Evolutionary conservation across 2,888 invertebrate genomes (phyloP).

Genomic region (Epirrhoe alternata): DNA sequence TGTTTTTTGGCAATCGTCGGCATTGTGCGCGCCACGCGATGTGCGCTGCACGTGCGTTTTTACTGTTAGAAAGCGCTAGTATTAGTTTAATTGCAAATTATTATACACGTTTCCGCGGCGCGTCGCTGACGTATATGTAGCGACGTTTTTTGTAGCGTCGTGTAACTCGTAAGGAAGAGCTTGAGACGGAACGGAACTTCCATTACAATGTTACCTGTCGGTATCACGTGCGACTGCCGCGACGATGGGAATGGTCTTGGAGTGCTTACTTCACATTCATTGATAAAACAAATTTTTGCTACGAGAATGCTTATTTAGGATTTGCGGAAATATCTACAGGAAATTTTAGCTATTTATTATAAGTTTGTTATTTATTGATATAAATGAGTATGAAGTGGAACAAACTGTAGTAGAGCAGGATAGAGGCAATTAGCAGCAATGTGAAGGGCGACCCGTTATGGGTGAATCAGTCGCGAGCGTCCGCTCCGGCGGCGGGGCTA

Average conservation of each 20-base stretch:
- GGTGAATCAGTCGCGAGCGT: constrained; percentile 14
- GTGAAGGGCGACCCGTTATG: constrained; percentile 21
- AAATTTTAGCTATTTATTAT: constrained; percentile 12
- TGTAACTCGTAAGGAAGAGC: constrained; percentile 19
- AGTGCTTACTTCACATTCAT: not conserved
- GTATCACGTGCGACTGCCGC: constrained; percentile 9
- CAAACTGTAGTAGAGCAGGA: constrained; percentile 17
- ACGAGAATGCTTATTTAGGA: constrained; percentile 9
- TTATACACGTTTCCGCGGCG: constrained; percentile 47
- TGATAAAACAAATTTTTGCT: not conserved
- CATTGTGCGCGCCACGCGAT: constrained; percentile 37
- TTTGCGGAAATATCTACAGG: constrained; percentile 7
- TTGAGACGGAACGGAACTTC: constrained; percentile 2
- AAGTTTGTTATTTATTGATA: too few relatives aligned
- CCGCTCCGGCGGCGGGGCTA: not conserved
- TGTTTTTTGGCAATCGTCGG: constrained; percentile 52
- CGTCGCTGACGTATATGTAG: constrained; percentile 26
- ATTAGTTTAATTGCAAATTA: constrained; percentile 52
- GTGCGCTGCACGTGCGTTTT: constrained; percentile 46
- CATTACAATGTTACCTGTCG: constrained; percentile 4
- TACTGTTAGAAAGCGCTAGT: constrained; percentile 53
- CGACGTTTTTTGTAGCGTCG: constrained; percentile 24
- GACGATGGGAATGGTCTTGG: too few relatives aligned
- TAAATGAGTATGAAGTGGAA: not conserved
- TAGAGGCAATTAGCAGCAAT: constrained; percentile 20